Base-by-base conservation (phyloP, 1,140 invertebrate genomes). In the Berghia stephanieae region DNA sequence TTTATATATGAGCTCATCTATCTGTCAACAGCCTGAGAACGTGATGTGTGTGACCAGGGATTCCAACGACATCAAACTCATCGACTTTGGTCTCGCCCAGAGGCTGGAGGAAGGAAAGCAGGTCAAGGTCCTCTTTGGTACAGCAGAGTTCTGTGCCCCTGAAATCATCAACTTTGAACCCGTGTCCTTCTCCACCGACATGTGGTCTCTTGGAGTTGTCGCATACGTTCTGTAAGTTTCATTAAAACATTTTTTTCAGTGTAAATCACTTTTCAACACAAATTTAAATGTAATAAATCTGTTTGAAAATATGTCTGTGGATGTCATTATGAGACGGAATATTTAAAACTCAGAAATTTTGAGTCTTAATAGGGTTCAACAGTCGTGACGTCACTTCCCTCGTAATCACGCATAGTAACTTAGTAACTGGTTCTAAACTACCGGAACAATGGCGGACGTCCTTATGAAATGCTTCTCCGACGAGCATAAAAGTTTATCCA, bases 101-200 rank as follows among this genome's bases (percentile, higher is more conserved):
- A 95, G 97, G 86, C 90, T 99, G 34, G 96, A 99, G 91, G 98
- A 98, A 2, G 98, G 98, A 88, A 96, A 99, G 90, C 93, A 96
- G n/a, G 97, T 99, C 0, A 99, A 99, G 90, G 99, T 99, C 77
- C 97, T 97, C 0, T 90, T 89, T 83, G 97, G 97, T 67, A 99
- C 98, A 0, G 98, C 98, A 0, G 98, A 99, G 90, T 99, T 99
- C 90, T 98, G 98, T 44, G 97, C 98, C 68, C 98, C 98, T 18
- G 98, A 99, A 92, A 98, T 99, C 80, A 97, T 99, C 4, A 97
- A 98, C 87, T 92, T 96, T 68, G 96, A 99, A 90, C 96, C 97
- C 0, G 98, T 99, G 78, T 97, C 98, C n/a, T 99, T 99, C 91
- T 98, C 98, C 89, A 99, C 97, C 0, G 98, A 99, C 87, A 99